phyloP scores from a whole-genome alignment of 2,888 invertebrate genomes.

The Nemotelus nigrinus region DNA sequence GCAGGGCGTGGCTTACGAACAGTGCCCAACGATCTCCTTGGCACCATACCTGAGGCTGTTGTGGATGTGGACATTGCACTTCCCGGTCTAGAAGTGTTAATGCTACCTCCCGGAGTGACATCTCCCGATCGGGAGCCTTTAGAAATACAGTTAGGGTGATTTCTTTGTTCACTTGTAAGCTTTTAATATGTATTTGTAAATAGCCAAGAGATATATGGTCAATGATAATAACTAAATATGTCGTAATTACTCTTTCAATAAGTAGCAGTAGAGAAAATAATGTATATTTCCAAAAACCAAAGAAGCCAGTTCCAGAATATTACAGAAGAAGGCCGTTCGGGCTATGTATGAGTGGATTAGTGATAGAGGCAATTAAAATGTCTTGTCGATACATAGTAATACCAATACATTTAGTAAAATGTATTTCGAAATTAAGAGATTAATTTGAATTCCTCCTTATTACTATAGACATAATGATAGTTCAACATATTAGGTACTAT shows the following conservation, averaged over 20 bases:
- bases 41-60: slow-evolving; percentile 70
- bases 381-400: not conserved
- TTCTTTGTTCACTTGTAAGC: not conserved
- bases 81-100: slow-evolving; percentile 79
- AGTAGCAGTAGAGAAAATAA: not conserved
- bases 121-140: slow-evolving; percentile 79
- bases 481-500: no score
- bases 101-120: slow-evolving; percentile 73
- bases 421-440: no score
- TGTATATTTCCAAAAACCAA: slow-evolving; percentile 33
- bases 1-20: slow-evolving; percentile 80
- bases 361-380: slow-evolving; percentile 8
- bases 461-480: no score
- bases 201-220: no score
- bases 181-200: not conserved
- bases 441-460: no score
- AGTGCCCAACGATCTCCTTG: slow-evolving; percentile 70
- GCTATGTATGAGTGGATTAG: not conserved
- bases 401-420: no score
- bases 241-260: no score
- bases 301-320: slow-evolving; percentile 40
- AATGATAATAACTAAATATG: not conserved
- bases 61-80: slow-evolving; percentile 85
- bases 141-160: not conserved
- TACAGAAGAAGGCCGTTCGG: not conserved